Conservation (phyloP, 1,140 invertebrate species). For the Belonocnema kinseyi region DNA sequence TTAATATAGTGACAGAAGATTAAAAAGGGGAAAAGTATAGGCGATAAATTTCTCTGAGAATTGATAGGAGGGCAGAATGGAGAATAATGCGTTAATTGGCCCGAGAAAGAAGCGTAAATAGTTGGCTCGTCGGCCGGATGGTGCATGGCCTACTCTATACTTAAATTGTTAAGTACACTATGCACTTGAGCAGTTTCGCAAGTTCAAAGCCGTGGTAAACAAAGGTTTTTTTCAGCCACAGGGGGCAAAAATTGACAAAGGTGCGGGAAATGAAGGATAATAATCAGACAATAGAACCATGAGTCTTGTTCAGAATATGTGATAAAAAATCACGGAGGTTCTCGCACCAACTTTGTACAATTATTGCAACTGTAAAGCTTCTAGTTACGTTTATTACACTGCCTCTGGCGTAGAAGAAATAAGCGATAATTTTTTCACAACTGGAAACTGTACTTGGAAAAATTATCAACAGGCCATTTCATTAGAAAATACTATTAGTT, state of each 20-base stretch:
- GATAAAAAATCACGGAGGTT: not conserved
- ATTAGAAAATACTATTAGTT: no score
- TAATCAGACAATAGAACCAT: not conserved
- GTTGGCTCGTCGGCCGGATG: not conserved
- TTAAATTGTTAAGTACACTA: constrained; percentile 13
- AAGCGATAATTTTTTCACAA: no score
- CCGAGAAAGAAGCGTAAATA: constrained; percentile 19
- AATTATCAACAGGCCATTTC: no score
- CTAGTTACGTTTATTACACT: not conserved
- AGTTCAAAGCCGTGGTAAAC: constrained; percentile 26
- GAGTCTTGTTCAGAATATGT: not conserved
- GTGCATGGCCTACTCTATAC: constrained; percentile 17
- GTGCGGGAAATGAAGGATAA: not conserved
- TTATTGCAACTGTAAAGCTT: not conserved
- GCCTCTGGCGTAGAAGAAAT: no score
- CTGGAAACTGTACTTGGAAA: no score
- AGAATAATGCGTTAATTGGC: constrained; percentile 21
- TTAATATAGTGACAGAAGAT: not conserved
- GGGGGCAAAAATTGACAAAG: constrained; percentile 7
- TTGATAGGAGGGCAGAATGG: not conserved
- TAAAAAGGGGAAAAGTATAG: not conserved
- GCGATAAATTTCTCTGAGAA: not conserved
- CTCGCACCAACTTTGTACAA: not conserved
- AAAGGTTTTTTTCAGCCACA: constrained; percentile 1
- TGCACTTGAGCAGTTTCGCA: constrained; percentile 6